A percentile compares a stretch with the other conserved stretches of the same genome.
Evolutionary conservation across 2,888 invertebrate species (phyloP).

Genomic region (Zeuzera pyrina): DNA sequence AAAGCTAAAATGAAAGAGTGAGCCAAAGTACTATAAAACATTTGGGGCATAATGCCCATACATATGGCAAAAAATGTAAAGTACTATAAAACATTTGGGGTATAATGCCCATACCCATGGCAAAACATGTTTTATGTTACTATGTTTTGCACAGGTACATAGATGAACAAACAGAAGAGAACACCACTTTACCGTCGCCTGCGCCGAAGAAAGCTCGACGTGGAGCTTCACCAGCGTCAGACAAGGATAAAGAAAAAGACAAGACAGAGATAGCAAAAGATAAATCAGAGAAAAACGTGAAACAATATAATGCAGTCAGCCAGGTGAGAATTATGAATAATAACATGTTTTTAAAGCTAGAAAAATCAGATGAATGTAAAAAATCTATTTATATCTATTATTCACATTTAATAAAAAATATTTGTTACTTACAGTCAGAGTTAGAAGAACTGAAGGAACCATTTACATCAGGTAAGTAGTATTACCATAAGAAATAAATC

Average conservation of each 20-base stretch:
- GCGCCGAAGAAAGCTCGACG: slow-evolving; percentile 48
- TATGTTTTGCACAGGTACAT: slow-evolving; percentile 39
- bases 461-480: slow-evolving; percentile 44
- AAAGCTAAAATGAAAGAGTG: too few relatives aligned
- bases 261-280: slow-evolving; percentile 22
- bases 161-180: slow-evolving; percentile 64
- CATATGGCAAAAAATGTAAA: too few relatives aligned
- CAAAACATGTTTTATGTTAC: not conserved
- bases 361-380: too few relatives aligned
- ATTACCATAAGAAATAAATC: too few relatives aligned
- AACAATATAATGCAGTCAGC: slow-evolving; percentile 42
- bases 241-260: slow-evolving; percentile 18
- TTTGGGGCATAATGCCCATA: too few relatives aligned
- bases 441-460: slow-evolving; percentile 57
- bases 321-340: too few relatives aligned
- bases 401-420: too few relatives aligned
- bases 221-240: slow-evolving; percentile 30
- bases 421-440: slow-evolving; percentile 43
- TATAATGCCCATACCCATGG: too few relatives aligned
- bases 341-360: too few relatives aligned
- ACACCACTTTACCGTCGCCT: slow-evolving; percentile 43
- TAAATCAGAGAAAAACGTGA: slow-evolving; percentile 22
- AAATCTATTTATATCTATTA: too few relatives aligned
- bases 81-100: too few relatives aligned
- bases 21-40: too few relatives aligned